Conservation (phyloP, 2,797 vertebrate genomes). For the Perodicticus potto region DNA sequence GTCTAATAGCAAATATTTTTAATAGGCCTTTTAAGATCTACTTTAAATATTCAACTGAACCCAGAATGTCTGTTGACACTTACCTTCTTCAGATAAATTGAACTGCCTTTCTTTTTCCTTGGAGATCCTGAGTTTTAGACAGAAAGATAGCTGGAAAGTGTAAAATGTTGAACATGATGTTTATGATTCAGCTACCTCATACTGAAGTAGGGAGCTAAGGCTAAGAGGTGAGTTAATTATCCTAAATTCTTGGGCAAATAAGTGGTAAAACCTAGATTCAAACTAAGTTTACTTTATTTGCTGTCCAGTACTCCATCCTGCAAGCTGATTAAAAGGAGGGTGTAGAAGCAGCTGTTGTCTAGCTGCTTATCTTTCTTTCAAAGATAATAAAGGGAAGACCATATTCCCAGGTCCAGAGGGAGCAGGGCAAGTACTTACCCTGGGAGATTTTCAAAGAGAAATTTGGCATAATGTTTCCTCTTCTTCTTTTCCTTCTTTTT, state of each 20-base stretch:
- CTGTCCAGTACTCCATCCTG: neutral
- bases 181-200: neutral
- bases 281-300: neutral
- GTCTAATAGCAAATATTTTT: constrained; percentile 18
- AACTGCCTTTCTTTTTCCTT: neutral
- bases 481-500: neutral
- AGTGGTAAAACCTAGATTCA: neutral
- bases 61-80: neutral
- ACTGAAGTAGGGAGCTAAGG: neutral
- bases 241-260: neutral
- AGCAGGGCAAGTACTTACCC: neutral
- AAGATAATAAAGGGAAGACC: neutral
- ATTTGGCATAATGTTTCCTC: neutral
- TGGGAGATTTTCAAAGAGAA: neutral
- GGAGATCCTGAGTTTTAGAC: neutral
- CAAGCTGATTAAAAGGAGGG: neutral
- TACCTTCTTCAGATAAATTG: neutral
- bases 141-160: neutral
- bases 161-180: neutral
- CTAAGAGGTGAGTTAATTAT: neutral
- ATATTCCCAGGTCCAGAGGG: neutral
- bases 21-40: constrained; percentile 6
- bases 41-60: constrained; percentile 26
- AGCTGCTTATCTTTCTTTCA: neutral
- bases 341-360: neutral